These are phyloP conservation scores for Pyrocoelia pectoralis DNA, from an alignment of 2,888 invertebrate species.

Conservation along the genomic window DNA sequence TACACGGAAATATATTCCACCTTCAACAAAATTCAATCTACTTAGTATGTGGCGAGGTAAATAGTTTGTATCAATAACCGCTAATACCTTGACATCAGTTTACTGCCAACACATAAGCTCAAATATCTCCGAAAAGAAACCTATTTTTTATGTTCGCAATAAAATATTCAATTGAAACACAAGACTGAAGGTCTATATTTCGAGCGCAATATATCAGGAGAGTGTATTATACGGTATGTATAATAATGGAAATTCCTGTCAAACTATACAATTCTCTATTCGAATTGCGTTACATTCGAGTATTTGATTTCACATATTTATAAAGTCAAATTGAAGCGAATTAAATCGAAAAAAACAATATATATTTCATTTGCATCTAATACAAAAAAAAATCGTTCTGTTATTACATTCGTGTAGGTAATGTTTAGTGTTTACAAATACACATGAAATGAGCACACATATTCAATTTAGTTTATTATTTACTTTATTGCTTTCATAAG, in stretches of 20 bases:
- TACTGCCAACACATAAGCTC: neutral
- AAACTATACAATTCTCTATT: neutral
- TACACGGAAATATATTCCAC: constrained; percentile 22
- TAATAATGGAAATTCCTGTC: neutral
- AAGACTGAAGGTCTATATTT: neutral
- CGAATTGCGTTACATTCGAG: neutral
- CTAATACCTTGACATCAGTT: neutral
- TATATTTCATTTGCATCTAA: too few species aligned
- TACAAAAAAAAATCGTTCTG: too few species aligned
- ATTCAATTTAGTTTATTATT: too few species aligned
- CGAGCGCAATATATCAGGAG: neutral
- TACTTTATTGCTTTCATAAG: too few species aligned
- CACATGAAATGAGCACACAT: too few species aligned
- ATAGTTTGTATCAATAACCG: neutral
- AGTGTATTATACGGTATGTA: neutral
- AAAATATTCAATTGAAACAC: neutral
- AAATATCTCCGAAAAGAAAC: too few species aligned
- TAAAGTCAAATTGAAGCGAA: neutral
- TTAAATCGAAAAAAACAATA: neutral
- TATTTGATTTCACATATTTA: neutral
- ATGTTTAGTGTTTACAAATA: too few species aligned
- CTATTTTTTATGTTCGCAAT: neutral
- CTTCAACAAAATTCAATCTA: constrained; percentile 9
- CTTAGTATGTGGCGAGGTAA: neutral
- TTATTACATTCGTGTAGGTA: too few species aligned